Evolutionary conservation across 2,888 invertebrate species (phyloP).

Genomic region (Tetragonisca angustula): DNA sequence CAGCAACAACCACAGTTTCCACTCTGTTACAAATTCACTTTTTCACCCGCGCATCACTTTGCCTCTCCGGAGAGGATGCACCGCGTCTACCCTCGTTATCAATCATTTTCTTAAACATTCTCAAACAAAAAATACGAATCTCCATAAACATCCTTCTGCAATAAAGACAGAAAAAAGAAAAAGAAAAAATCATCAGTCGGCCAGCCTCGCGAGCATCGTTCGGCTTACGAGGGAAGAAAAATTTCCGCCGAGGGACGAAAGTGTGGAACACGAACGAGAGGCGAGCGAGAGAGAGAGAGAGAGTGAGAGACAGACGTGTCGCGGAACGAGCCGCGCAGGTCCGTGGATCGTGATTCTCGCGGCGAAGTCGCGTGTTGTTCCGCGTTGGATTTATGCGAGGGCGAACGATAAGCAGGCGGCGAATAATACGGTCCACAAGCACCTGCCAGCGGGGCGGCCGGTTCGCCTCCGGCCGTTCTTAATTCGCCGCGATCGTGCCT

Average conservation of each 20-base stretch:
- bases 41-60: too few relatives aligned
- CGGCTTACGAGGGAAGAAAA: constrained; percentile 21
- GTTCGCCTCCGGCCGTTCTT: constrained; percentile 67
- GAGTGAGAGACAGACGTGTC: constrained; percentile 1
- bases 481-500: constrained; percentile 63
- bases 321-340: constrained; percentile 23
- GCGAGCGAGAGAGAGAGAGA: background rate
- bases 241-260: constrained; percentile 29
- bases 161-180: too few relatives aligned
- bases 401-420: constrained; percentile 74
- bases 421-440: constrained; percentile 78
- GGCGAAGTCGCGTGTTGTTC: constrained; percentile 71
- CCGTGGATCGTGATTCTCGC: constrained; percentile 42
- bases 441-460: constrained; percentile 73
- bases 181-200: too few relatives aligned
- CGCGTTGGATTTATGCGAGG: constrained; percentile 74
- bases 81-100: too few relatives aligned
- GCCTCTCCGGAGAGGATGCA: too few relatives aligned
- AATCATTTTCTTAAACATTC: too few relatives aligned
- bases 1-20: too few relatives aligned
- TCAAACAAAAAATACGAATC: too few relatives aligned
- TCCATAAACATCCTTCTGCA: too few relatives aligned
- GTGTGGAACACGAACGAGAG: too few relatives aligned
- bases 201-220: too few relatives aligned
- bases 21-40: too few relatives aligned